phyloP scores from a whole-genome alignment of 2,888 invertebrate genomes.

The Hymenopus coronatus region DNA sequence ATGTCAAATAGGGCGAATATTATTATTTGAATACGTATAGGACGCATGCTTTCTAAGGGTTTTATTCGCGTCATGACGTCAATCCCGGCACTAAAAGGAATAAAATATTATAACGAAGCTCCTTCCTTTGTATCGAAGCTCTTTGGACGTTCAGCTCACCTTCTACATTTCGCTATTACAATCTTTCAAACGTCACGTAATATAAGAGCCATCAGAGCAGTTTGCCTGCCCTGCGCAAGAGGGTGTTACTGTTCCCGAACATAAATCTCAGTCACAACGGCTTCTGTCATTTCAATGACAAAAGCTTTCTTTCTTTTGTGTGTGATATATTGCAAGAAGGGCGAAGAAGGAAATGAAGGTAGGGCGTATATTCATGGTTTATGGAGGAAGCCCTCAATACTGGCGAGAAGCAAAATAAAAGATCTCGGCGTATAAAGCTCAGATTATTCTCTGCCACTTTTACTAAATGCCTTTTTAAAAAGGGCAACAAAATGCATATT shows the following conservation, averaged over 20 bases:
- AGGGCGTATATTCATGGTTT: neutral
- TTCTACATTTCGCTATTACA: neutral
- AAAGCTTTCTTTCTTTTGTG: neutral
- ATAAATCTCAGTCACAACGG: neutral
- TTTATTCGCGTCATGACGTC: neutral
- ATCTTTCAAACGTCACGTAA: neutral
- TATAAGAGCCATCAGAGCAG: neutral
- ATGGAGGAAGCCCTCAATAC: neutral
- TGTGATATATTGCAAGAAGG: neutral
- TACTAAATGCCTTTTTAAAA: neutral
- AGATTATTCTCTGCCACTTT: neutral
- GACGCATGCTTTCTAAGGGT: neutral
- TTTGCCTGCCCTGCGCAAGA: neutral
- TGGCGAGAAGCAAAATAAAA: neutral
- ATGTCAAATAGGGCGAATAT: no score
- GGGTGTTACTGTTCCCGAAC: neutral
- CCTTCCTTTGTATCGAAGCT: neutral
- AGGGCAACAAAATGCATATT: neutral
- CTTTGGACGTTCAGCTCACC: neutral
- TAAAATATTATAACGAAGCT: neutral
- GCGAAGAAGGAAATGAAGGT: neutral
- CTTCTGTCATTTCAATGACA: conserved; percentile 10
- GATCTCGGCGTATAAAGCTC: neutral
- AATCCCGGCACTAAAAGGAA: neutral
- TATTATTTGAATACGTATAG: neutral